Evolutionary conservation across 2,888 invertebrate genomes (phyloP), one percentile per base, ranked within the genome.

Genomic region (Geophilus truncorum): DNA sequence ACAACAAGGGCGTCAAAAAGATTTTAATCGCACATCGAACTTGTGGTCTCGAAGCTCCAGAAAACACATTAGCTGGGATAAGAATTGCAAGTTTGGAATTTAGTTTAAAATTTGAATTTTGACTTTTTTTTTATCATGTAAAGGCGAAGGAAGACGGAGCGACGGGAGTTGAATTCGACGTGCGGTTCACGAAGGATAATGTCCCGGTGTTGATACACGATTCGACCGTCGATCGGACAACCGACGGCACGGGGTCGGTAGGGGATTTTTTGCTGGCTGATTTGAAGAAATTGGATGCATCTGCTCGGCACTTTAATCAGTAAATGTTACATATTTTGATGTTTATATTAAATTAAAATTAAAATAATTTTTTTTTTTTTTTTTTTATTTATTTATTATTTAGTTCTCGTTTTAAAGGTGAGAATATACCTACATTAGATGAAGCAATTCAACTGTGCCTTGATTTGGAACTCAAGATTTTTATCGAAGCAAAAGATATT

Each of bases 161-260:
- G 84, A 90, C 90, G 84, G 92, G 91, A 28, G 89, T 95, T 0
- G 94, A 95, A 87, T 89, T 95, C 84, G 95, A 95, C 86, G 89
- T 95, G 7, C 87, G 90, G 18, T 88, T 93, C 32, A 93, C 93
- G 0, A 90, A 89, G 82, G 95, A 95, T 86, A 91, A 91, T 32
- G 90, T 93, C 81, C 90, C 94, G 21, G 89, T 95, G 62, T 86
- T 94, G 18, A 91, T 94, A 81, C 95, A 95, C 85, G 95, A 95
- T 85, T 87, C 89, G 81, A 92, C 91, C 0, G 87, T 94, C 81
- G 91, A 93, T 85, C 87, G 94, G 83, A 89, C 93, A 83, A 89
- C 91, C 3, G 89, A 90, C 82, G 87, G 87, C n/a, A 84, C 85
- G 51, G 88, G 90, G 0, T 86, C 88, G 34, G 87, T 94, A 0